Evolutionary conservation across 2,797 vertebrate species (phyloP), one percentile per base, ranked within the genome.

Genomic region (Enteromius fasciolatus): DNA sequence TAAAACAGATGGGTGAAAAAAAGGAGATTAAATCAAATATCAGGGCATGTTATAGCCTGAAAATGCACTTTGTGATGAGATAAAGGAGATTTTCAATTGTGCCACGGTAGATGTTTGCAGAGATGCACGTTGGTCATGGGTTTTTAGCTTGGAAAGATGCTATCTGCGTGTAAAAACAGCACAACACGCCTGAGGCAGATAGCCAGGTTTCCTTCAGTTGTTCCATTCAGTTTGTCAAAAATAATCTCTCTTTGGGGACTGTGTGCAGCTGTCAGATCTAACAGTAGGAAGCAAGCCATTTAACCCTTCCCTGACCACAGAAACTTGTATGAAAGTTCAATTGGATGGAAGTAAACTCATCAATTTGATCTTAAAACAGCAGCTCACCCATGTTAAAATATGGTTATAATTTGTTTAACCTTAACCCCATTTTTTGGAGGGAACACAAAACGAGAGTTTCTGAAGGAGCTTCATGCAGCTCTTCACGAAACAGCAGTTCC

Each of bases 251-350:
- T 75, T 73, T 57, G 23, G 66, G 59, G 57, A 78, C 72, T 57
- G 8, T 78, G 80, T 33, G 66, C 74, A 88, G 85, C 80, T 86
- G 80, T 81, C 77, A 59, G 75, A 68, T n/a, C 50, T 85, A 67
- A 73, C 75, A 83, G 57, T 33, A 59, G 61, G 69, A 39, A 33
- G 23, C 59, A 54, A 77, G 72, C 57, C 23, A 23, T 33, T 66
- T 44, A 84, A 74, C 59, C 25, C 70, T 67, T 68, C 41, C 61
- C 28, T 77, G 44, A 44, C 46, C 15, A 50, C 25, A 44, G 23
- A 76, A 66, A 76, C 36, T 67, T 7, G 0, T 4, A 54, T 72
- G 41, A 15, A 80, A 46, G 10, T 4, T 9, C 0, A 77, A 14
- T 48, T 20, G 11, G 44, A 10, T 64, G 5, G 5, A 75, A 59